phyloP scores from a whole-genome alignment of 2,888 invertebrate species.

The Meganola albula region DNA sequence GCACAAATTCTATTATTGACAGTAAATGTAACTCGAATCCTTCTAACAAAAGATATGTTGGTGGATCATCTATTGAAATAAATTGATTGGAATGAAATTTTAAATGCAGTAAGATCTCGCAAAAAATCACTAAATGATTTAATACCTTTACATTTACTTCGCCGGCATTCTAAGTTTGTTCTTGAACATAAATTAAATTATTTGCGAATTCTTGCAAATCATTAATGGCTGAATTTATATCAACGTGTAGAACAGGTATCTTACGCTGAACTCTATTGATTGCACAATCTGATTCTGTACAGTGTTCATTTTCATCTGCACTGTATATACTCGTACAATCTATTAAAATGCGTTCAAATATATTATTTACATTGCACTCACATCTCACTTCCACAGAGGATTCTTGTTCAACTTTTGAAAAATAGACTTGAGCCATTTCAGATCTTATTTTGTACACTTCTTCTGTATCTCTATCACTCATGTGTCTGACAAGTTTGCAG shows the following conservation, averaged over 20 bases:
- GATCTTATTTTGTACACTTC: constrained; percentile 13
- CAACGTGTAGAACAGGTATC: constrained; percentile 10
- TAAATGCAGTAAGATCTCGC: constrained; percentile 15
- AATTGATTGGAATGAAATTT: constrained; percentile 15
- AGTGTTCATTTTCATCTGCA: constrained; percentile 14
- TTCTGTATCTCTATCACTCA: constrained; percentile 10
- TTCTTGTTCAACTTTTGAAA: constrained; percentile 11
- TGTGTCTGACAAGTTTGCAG: constrained; percentile 10
- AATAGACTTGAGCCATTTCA: constrained; percentile 13
- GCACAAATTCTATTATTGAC: constrained; percentile 15
- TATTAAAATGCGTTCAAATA: constrained; percentile 18
- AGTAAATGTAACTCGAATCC: constrained; percentile 11
- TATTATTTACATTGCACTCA: constrained; percentile 15
- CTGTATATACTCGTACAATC: constrained; percentile 16
- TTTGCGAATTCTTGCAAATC: constrained; percentile 10
- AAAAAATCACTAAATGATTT: constrained; percentile 15
- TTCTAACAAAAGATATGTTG: constrained; percentile 10
- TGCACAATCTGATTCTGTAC: constrained; percentile 10
- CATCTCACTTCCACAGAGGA: constrained; percentile 9
- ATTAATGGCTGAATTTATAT: constrained; percentile 8
- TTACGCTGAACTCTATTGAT: constrained; percentile 9
- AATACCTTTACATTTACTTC: constrained; percentile 10
- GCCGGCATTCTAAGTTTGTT: constrained; percentile 11
- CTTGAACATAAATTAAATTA: constrained; percentile 6
- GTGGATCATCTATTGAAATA: constrained; percentile 14